phyloP scores from a whole-genome alignment of 2,797 vertebrate species.

The Gymnocypris eckloni region DNA sequence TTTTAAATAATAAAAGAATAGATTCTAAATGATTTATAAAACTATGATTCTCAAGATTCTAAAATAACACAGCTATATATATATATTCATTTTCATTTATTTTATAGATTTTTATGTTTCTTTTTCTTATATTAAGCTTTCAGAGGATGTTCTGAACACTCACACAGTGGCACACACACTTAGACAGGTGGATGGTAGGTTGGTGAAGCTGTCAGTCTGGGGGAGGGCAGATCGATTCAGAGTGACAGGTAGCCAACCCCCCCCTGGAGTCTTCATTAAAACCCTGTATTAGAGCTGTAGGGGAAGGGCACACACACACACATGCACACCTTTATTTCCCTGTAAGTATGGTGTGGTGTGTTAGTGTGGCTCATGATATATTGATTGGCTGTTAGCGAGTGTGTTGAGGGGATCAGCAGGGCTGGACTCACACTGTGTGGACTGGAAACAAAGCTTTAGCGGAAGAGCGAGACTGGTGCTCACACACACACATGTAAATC shows the following conservation, averaged over 20 bases:
- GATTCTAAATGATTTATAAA: background rate
- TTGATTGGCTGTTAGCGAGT: constrained; percentile 64
- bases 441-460: constrained; percentile 60
- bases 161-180: constrained; percentile 49
- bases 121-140: background rate
- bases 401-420: constrained; percentile 62
- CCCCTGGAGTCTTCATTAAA: constrained; percentile 84
- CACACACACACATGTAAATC: constrained; percentile 43
- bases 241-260: constrained; percentile 81
- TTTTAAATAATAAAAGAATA: background rate
- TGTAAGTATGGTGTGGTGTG: constrained; percentile 51
- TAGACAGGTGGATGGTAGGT: constrained; percentile 58
- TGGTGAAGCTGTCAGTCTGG: constrained; percentile 77
- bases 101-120: background rate
- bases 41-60: background rate
- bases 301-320: constrained; percentile 41
- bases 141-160: constrained; percentile 35
- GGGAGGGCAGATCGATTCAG: constrained; percentile 73
- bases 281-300: constrained; percentile 72
- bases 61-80: background rate
- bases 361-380: constrained; percentile 59
- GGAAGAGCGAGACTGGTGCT: constrained; percentile 22
- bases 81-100: background rate
- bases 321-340: constrained; percentile 44
- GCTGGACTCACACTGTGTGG: constrained; percentile 57